Conservation (phyloP, 1,140 invertebrate genomes). For the Polyergus mexicanus region DNA sequence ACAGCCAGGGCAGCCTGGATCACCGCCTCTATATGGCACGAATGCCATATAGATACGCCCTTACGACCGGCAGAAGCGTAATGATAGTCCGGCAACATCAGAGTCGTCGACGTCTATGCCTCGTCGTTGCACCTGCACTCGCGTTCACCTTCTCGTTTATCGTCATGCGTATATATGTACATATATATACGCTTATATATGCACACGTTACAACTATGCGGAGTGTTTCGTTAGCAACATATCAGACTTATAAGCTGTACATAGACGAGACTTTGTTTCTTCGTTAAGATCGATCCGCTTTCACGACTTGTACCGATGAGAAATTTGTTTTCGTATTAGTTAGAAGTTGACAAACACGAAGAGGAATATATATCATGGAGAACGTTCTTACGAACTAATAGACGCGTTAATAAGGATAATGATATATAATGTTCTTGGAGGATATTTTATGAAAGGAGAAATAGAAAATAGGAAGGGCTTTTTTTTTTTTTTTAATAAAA, state of each 20-base stretch:
- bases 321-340: constrained; percentile 34
- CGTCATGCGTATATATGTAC: not conserved
- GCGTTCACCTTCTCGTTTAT: not conserved
- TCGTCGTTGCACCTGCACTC: not conserved
- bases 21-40: constrained; percentile 73
- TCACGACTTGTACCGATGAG: constrained; percentile 6
- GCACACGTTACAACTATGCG: not conserved
- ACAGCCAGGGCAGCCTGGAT: constrained; percentile 68
- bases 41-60: constrained; percentile 62
- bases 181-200: not conserved
- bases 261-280: constrained; percentile 42
- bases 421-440: not conserved
- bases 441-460: not conserved
- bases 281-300: constrained; percentile 32
- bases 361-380: not conserved
- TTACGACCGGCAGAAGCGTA: constrained; percentile 51
- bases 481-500: not conserved
- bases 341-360: constrained; percentile 31
- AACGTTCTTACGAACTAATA: not conserved
- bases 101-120: constrained; percentile 61
- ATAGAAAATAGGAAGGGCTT: not conserved
- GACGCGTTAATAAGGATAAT: not conserved
- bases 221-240: constrained; percentile 50
- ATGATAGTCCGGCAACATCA: constrained; percentile 71
- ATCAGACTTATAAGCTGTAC: constrained; percentile 36